Conservation (phyloP, 2,797 vertebrate genomes). For the Perodicticus potto region DNA sequence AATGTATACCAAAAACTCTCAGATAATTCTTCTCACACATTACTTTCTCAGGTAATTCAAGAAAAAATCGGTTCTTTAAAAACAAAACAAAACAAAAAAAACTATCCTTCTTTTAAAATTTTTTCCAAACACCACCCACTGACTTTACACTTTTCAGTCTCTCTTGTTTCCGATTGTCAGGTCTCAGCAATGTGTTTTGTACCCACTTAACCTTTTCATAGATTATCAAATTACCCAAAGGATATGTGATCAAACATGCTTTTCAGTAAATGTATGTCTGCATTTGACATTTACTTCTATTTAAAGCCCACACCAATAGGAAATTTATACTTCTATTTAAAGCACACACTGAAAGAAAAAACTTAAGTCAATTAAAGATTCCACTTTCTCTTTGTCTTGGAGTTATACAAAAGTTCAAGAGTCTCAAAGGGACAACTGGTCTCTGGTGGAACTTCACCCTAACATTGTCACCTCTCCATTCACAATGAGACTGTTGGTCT, state of each 20-base stretch:
- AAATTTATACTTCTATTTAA: neutral
- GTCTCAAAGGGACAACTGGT: neutral
- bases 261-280: neutral
- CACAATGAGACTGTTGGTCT: neutral
- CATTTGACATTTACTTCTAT: conserved; percentile 34
- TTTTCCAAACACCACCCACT: neutral
- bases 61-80: conserved; percentile 28
- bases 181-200: neutral
- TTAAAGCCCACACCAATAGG: neutral
- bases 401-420: neutral
- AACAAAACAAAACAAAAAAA: neutral
- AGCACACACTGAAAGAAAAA: neutral
- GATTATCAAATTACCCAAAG: neutral
- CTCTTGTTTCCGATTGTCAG: neutral
- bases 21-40: conserved; percentile 7
- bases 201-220: neutral
- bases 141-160: neutral
- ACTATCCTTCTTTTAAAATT: neutral
- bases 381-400: neutral
- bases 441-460: neutral
- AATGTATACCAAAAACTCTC: neutral
- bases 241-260: neutral
- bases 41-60: conserved; percentile 49
- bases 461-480: neutral
- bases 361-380: neutral